Conservation (phyloP, 2,888 invertebrate genomes). For the Norana najaformis region DNA sequence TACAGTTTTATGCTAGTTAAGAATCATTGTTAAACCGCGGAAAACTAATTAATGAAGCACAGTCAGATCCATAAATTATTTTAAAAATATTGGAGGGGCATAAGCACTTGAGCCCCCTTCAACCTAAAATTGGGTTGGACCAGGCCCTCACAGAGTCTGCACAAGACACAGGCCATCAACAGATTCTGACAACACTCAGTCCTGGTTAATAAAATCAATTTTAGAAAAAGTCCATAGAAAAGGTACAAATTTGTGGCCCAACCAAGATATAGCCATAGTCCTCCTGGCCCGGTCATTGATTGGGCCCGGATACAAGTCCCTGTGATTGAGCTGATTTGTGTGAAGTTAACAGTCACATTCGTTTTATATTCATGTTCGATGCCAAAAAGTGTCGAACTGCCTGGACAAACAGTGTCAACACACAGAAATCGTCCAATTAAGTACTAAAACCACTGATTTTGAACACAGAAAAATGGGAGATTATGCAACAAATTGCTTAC, state of each 20-base stretch:
- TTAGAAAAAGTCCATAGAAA: background rate
- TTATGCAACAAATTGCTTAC: background rate
- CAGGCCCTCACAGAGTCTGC: background rate
- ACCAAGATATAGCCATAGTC: background rate
- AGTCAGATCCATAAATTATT: background rate
- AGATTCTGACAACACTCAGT: background rate
- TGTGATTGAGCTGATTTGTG: background rate
- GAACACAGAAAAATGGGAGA: background rate
- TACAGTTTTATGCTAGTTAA: background rate
- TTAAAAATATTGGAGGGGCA: background rate
- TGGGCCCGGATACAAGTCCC: background rate
- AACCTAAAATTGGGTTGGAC: background rate
- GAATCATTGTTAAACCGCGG: too few species aligned
- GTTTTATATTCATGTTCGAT: too few species aligned
- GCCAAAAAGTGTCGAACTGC: background rate
- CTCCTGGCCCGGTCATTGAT: background rate
- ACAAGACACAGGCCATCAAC: background rate
- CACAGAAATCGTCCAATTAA: background rate
- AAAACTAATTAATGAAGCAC: background rate
- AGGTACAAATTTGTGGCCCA: background rate
- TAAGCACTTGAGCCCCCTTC: background rate
- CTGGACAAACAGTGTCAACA: background rate
- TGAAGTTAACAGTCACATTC: too few species aligned
- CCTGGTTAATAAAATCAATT: background rate
- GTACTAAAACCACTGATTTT: background rate